phyloP scores from a whole-genome alignment of 2,888 invertebrate species.

The Drosophila subquinaria region DNA sequence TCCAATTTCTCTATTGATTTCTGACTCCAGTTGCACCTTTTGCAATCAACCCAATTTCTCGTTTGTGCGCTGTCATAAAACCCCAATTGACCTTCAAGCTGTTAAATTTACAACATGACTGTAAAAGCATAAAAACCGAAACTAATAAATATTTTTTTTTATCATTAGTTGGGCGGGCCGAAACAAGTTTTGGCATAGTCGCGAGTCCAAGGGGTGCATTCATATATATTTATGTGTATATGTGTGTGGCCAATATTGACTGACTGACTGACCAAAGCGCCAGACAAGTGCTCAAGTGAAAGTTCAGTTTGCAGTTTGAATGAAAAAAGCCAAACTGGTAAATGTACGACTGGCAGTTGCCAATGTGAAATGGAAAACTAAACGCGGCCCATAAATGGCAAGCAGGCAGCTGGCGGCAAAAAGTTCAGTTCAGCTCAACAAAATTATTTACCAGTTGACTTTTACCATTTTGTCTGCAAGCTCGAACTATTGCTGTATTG shows the following conservation, averaged over 20 bases:
- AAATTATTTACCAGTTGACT: conserved; percentile 71
- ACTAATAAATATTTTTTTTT: conserved; percentile 66
- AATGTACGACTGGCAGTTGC: conserved; percentile 30
- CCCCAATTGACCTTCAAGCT: conserved; percentile 75
- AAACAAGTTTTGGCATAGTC: conserved; percentile 60
- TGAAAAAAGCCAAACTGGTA: conserved; percentile 52
- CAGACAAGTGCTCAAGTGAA: conserved; percentile 73
- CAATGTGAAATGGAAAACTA: conserved; percentile 77
- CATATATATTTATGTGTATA: conserved; percentile 38
- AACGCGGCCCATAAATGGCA: conserved; percentile 70
- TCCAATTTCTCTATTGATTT: conserved; percentile 32
- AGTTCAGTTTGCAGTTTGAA: conserved; percentile 56
- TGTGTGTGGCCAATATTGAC: conserved; percentile 56
- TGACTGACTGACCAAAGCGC: conserved; percentile 41
- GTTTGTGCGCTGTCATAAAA: conserved; percentile 44
- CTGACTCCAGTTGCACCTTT: conserved; percentile 10
- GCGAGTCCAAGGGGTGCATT: conserved; percentile 11
- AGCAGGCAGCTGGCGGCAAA: conserved; percentile 51
- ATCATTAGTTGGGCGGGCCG: conserved; percentile 66
- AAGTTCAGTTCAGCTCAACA: conserved; percentile 29
- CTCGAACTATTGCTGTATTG: conserved; percentile 21
- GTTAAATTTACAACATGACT: conserved; percentile 35
- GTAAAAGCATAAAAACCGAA: conserved; percentile 46
- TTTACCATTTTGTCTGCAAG: conserved; percentile 69
- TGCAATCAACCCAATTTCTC: conserved; percentile 58